Conservation (phyloP, 2,888 invertebrate species). For the Teleiodes luculella region DNA sequence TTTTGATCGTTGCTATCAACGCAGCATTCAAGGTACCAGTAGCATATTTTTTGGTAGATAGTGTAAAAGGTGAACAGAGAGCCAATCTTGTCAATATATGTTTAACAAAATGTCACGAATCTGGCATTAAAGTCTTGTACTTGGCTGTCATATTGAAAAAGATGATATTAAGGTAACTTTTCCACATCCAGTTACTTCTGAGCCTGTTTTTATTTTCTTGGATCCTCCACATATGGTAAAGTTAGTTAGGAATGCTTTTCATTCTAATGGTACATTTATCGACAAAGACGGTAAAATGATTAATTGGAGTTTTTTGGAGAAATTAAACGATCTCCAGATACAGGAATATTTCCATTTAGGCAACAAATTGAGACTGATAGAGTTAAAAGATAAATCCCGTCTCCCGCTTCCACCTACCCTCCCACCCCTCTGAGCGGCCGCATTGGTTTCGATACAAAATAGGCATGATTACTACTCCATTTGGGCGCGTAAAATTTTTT, state of each 20-base stretch:
- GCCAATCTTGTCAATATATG: slow-evolving; percentile 14
- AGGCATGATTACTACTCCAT: no score
- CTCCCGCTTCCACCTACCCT: no score
- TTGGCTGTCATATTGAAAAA: background rate
- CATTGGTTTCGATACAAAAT: no score
- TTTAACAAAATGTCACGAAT: slow-evolving; percentile 15
- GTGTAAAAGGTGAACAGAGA: slow-evolving; percentile 9
- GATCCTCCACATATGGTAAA: slow-evolving; percentile 10
- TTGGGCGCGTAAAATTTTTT: no score
- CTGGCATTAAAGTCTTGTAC: slow-evolving; percentile 13
- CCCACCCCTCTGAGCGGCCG: no score
- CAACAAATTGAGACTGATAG: slow-evolving; percentile 9
- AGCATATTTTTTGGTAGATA: slow-evolving; percentile 14
- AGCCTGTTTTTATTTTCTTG: background rate
- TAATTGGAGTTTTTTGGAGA: background rate
- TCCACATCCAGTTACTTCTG: background rate
- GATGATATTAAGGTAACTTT: background rate
- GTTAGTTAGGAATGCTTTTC: slow-evolving; percentile 9
- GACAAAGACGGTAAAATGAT: slow-evolving; percentile 3
- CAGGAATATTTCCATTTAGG: slow-evolving; percentile 8
- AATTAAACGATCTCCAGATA: slow-evolving; percentile 4
- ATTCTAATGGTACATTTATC: background rate
- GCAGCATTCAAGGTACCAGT: slow-evolving; percentile 16
- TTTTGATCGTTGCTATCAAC: slow-evolving; percentile 16
- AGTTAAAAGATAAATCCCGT: no score